Conservation (phyloP, 2,113 vertebrate species). For the Hymenochirus boettgeri region DNA sequence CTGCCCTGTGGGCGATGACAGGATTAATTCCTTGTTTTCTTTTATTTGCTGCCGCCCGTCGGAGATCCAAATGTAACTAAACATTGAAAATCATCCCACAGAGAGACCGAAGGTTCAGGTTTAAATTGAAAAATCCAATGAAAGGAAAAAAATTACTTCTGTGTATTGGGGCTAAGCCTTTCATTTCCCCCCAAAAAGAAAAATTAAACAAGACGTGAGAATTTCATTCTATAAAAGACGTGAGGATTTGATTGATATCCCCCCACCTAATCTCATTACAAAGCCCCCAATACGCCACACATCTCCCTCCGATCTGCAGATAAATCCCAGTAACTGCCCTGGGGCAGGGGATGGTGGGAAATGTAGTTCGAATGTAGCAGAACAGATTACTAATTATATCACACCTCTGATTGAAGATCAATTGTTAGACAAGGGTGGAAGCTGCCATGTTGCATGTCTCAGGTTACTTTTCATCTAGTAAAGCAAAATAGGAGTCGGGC, state of each 20-base stretch:
- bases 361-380: no score
- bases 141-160: constrained; percentile 62
- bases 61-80: constrained; percentile 65
- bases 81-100: constrained; percentile 54
- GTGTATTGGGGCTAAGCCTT: constrained; percentile 58
- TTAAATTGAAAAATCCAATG: constrained; percentile 58
- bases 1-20: constrained; percentile 46
- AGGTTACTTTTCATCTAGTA: no score
- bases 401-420: no score
- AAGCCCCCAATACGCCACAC: neutral
- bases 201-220: constrained; percentile 53
- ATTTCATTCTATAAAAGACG: constrained; percentile 61
- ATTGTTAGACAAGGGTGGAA: no score
- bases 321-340: no score
- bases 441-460: no score
- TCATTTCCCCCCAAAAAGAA: constrained; percentile 54
- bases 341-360: no score
- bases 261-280: constrained; percentile 45
- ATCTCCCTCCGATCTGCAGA: no score
- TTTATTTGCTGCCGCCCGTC: constrained; percentile 48
- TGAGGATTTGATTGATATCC: constrained; percentile 50
- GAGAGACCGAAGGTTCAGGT: constrained; percentile 57
- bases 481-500: no score
- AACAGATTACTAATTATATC: no score
- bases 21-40: constrained; percentile 45